These are phyloP conservation scores for Gymnoscelis rufifasciata DNA, from an alignment of 2,888 invertebrate genomes.

Conservation along the genomic window DNA sequence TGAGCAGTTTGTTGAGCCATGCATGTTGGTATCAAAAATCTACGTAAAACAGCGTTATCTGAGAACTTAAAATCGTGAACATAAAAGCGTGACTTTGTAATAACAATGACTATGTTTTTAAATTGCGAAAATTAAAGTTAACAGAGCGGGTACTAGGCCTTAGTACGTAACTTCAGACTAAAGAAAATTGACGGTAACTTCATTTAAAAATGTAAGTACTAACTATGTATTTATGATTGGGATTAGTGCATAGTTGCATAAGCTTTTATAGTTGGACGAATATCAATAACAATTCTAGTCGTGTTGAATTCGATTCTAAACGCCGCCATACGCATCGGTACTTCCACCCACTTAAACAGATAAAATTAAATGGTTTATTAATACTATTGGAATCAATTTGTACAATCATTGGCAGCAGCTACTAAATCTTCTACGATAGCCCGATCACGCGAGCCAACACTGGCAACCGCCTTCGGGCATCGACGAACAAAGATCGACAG, in stretches of 20 bases:
- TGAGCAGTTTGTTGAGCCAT: background rate
- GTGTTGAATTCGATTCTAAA: background rate
- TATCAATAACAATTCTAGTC: too few relatives aligned
- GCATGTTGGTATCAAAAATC: background rate
- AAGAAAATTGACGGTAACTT: too few relatives aligned
- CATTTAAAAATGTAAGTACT: too few relatives aligned
- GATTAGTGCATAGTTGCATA: too few relatives aligned
- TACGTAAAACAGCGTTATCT: background rate
- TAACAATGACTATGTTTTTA: too few relatives aligned
- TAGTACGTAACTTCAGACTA: too few relatives aligned
- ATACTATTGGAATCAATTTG: slow-evolving; percentile 52
- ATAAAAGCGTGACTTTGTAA: background rate
- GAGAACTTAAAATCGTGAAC: background rate
- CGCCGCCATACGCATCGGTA: background rate
- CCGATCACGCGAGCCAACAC: slow-evolving; percentile 69
- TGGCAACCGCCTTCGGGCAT: slow-evolving; percentile 43
- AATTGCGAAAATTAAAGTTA: too few relatives aligned
- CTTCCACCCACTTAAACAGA: slow-evolving; percentile 6
- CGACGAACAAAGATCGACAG: slow-evolving; percentile 46
- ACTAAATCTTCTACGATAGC: slow-evolving; percentile 57
- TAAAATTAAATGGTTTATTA: slow-evolving; percentile 34
- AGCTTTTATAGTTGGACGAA: too few relatives aligned
- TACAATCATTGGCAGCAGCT: slow-evolving; percentile 66
- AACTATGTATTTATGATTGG: too few relatives aligned
- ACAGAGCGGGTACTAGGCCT: too few relatives aligned